Base-by-base conservation (phyloP, 2,888 invertebrate species). In the Omphaloscelis lunosa region DNA sequence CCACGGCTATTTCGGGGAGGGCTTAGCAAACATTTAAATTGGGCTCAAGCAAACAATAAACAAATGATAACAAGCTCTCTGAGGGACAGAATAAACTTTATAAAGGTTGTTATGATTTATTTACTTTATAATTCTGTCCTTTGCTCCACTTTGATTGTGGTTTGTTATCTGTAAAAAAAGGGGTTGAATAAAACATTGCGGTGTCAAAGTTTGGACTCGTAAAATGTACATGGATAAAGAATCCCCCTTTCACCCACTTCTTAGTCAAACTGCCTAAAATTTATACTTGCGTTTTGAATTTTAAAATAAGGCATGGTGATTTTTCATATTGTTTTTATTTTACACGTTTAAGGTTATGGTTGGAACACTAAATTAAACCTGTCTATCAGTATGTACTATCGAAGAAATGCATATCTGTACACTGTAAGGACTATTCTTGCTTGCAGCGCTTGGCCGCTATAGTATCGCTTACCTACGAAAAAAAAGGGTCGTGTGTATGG, bases 31-130 rank as follows among this genome's bases (percentile, higher is more conserved):
- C 93, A 94, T 92, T 93, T 92, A 94, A 95, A 95, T 95, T 95
- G 94, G 93, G 90, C 91, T 90, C 84, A 89, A 75, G 89, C 91
- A 94, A 94, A 93, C 92, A 94, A 91, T 93, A 92, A 93, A 93
- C 93, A 95, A 93, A 93, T 93, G 92, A 93, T 95, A 95, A 95
- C 94, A 92, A 93, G 92, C 90, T 91, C 94, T 92, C 93, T 77
- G 84, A 91, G 93, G 94, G 92, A 89, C 90, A 86, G 75, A 87
- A 89, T 87, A 83, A 91, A 92, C 89, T 94, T 93, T 92, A 89
- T 89, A 89, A 92, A 90, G 90, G 90, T 88, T 89, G 89, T 88
- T 91, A 88, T 91, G 88, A 89, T 89, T 90, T 92, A 92, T 92
- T 91, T 90, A 89, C 89, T 90, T 90, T 83, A 86, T 86, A 90